Percentiles rank a stretch among this genome's conserved stretches.
These are phyloP conservation scores for Mesitornis unicolor DNA, from an alignment of 2,113 vertebrate species.

Conservation along the genomic window DNA sequence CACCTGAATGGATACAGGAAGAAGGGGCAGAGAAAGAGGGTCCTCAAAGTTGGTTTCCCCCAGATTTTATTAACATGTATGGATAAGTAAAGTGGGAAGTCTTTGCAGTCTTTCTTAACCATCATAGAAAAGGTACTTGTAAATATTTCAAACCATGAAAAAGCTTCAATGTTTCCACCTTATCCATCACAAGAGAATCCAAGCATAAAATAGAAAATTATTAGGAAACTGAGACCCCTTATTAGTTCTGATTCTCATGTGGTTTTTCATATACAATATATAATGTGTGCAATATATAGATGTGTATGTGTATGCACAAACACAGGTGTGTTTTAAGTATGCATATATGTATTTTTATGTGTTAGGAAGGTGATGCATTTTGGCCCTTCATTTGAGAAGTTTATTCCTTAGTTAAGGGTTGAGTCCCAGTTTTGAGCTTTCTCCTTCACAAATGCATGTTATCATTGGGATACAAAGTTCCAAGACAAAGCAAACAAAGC, in stretches of 20 bases:
- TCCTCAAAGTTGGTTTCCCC: neutral
- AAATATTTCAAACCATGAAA: neutral
- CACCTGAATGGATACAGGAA: neutral
- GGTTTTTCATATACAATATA: neutral
- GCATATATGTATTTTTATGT: fast-evolving
- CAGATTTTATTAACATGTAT: neutral
- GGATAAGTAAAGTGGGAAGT: neutral
- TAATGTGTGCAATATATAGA: neutral
- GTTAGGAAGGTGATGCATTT: neutral
- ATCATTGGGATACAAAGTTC: neutral
- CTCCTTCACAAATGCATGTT: neutral
- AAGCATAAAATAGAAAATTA: neutral
- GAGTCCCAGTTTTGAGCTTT: neutral
- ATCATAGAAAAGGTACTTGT: neutral
- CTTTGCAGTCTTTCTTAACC: neutral
- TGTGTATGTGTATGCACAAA: neutral
- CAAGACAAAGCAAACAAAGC: neutral
- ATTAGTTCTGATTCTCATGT: neutral
- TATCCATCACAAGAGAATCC: neutral
- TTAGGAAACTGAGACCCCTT: neutral
- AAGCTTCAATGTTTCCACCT: neutral
- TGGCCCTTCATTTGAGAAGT: neutral
- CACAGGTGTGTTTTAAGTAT: neutral
- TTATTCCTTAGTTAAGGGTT: neutral
- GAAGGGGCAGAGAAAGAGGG: neutral